Evolutionary conservation across 1,140 invertebrate genomes (phyloP), one percentile per base, ranked within the genome.

Genomic region (Drosophila varians): DNA sequence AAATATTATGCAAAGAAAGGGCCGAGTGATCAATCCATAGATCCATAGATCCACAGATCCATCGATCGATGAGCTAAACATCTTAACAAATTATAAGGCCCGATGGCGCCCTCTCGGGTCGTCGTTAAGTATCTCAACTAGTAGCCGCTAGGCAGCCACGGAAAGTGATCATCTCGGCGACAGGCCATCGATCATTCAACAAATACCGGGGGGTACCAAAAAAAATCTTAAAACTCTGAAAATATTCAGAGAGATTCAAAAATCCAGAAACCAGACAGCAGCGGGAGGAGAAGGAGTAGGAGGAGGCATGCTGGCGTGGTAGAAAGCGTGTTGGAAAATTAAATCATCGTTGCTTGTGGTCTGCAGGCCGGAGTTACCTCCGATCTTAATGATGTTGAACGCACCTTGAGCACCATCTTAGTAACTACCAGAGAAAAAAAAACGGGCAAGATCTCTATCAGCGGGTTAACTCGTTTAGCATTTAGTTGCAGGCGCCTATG

Each of bases 291-390:
- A n/a, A n/a, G n/a, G n/a, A n/a, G n/a, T n/a, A n/a, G n/a, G 19
- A 42, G 31, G 45, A 31, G 53, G 18, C 64, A 86, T 77, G 80
- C 82, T 86, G 77, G 80, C 45, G 74, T 65, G 64, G 82, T 77
- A 89, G 80, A 89, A 89, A 89, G 83, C 83, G 83, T 87, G 83
- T 78, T 88, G 77, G 80, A 78, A 89, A 89, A 89, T 86, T 89
- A 89, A 86, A 89, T 89, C 86, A 89, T 89, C 86, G 79, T 80
- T 73, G 70, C 61, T 70, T 65, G 77, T 74, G 74, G 73, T 68
- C 61, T 16, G 28, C 21, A 69, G 53, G 45, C 43, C 66, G 49
- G 49, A 47, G 47, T 36, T 53, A 11, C 51, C 54, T 28, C 43
- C 34, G 51, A 28, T 52, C 38, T 60, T 86, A 87, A 87, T 86